phyloP scores from a whole-genome alignment of 2,888 invertebrate genomes.

The Drosophila koepferae region DNA sequence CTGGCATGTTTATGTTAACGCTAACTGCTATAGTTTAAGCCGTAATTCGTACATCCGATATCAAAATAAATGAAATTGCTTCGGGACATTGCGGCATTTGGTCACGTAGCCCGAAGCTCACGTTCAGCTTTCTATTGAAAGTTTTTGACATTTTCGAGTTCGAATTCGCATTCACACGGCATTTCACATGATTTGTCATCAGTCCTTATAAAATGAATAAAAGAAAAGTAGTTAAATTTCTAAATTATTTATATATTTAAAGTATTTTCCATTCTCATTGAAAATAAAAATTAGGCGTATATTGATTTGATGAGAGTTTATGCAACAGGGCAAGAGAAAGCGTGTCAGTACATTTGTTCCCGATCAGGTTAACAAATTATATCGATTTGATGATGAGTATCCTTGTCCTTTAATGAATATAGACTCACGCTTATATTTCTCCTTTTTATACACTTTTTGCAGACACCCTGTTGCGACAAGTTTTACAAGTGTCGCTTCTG shows the following conservation, averaged over 20 bases:
- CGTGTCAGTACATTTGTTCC: not conserved
- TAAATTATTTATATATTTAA: not conserved
- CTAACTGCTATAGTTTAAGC: constrained; percentile 31
- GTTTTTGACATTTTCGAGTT: not conserved
- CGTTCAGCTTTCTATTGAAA: not conserved
- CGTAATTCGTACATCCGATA: not conserved
- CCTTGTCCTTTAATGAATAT: not conserved
- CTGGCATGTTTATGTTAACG: constrained; percentile 53
- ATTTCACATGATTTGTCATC: constrained; percentile 15
- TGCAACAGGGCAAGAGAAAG: not conserved
- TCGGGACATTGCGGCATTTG: constrained; percentile 1
- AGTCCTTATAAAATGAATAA: not conserved
- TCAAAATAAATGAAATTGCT: constrained; percentile 25
- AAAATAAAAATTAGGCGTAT: not conserved
- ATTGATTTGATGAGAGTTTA: not conserved
- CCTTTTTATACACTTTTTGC: constrained; percentile 80
- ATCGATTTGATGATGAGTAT: not conserved
- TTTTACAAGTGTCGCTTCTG: constrained; percentile 95
- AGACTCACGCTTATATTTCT: not conserved
- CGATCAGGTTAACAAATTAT: not conserved
- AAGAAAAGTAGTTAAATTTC: too few species aligned
- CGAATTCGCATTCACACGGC: not conserved
- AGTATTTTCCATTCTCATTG: too few species aligned
- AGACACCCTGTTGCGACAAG: constrained; percentile 96
- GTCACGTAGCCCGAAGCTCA: not conserved